Conservation (phyloP, 2,797 vertebrate genomes). For the Cyclura pinguis region DNA sequence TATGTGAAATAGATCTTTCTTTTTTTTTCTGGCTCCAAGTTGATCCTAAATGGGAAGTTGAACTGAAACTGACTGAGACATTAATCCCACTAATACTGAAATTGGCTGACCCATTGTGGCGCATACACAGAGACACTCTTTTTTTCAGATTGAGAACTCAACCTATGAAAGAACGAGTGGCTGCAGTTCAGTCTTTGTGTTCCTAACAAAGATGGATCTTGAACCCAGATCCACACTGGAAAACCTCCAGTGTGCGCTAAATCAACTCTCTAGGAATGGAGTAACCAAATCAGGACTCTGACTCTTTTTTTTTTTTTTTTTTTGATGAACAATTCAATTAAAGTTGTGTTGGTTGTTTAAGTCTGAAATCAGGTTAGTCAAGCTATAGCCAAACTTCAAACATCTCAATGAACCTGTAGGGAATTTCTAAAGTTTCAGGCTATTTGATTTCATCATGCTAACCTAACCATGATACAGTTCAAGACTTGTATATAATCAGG, state of each 20-base stretch:
- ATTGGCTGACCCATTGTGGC: neutral
- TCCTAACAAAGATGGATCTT: neutral
- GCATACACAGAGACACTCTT: neutral
- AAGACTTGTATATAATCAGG: neutral
- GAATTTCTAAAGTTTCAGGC: neutral
- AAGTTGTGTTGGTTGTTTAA: neutral
- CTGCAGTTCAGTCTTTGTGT: neutral
- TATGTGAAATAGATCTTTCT: neutral
- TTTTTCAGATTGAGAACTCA: neutral
- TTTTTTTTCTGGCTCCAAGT: neutral
- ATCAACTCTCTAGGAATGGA: neutral
- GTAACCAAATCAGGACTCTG: neutral
- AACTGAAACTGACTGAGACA: neutral
- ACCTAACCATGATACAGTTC: neutral
- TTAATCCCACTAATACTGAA: neutral
- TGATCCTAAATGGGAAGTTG: neutral
- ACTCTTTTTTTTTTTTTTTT: neutral
- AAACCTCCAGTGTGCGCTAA: neutral
- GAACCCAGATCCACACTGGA: too few species aligned
- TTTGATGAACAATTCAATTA: neutral
- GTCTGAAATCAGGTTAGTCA: neutral
- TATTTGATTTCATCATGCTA: neutral
- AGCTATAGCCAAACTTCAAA: neutral
- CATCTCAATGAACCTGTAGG: neutral
- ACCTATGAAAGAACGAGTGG: neutral